Percentiles rank a stretch among this genome's conserved stretches.
phyloP scores from a whole-genome alignment of 2,797 vertebrate species.

The Etheostoma nigrum region DNA sequence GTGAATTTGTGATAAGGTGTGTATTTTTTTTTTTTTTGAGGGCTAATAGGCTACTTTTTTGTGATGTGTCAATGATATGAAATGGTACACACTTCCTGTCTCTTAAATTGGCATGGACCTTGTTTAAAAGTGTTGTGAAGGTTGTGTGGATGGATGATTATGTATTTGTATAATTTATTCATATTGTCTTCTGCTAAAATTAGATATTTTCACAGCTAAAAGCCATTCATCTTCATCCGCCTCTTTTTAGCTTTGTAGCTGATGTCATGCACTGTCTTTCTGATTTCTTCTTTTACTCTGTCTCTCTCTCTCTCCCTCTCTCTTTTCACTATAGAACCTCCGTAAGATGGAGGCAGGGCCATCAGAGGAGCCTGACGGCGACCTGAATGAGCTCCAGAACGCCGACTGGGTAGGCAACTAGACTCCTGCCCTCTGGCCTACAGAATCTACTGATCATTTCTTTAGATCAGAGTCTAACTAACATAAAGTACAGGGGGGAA shows the following conservation, averaged over 20 bases:
- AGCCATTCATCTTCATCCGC: background rate
- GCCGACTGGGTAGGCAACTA: constrained; percentile 91
- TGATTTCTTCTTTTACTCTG: background rate
- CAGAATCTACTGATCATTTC: constrained; percentile 4
- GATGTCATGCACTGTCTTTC: background rate
- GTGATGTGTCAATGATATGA: too few relatives aligned
- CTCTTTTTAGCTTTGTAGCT: background rate
- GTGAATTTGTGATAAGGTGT: background rate
- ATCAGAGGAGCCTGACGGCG: constrained; percentile 84
- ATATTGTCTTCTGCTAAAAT: too few relatives aligned
- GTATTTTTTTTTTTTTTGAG: background rate
- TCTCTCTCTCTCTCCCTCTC: constrained; percentile 8
- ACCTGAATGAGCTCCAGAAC: constrained; percentile 95
- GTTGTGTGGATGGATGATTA: too few relatives aligned
- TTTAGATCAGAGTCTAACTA: background rate
- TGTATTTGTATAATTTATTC: too few relatives aligned
- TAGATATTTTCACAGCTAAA: too few relatives aligned
- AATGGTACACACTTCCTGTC: too few relatives aligned
- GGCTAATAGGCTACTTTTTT: too few relatives aligned
- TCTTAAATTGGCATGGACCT: too few relatives aligned
- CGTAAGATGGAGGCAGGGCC: constrained; percentile 91
- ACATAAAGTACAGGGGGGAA: background rate
- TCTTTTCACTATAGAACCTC: constrained; percentile 87
- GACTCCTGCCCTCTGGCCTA: constrained; percentile 19
- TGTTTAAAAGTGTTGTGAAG: too few relatives aligned